Evolutionary conservation across 2,888 invertebrate genomes (phyloP).

Genomic region (Acleris sparsana): DNA sequence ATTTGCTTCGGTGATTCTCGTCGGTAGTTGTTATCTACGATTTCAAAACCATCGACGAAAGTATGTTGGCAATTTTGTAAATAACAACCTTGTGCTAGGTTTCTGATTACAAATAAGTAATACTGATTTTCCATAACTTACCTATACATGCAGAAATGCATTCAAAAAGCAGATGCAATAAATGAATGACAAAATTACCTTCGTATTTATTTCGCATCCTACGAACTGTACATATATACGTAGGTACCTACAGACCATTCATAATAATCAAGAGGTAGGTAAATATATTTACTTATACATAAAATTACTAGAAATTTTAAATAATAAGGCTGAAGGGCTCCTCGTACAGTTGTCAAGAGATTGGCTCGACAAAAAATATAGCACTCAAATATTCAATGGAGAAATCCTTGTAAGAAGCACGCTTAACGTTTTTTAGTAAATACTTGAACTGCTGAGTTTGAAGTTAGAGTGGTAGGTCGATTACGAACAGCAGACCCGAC

Average conservation of each 20-base stretch:
- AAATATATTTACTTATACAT: background rate
- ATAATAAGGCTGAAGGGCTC: constrained; percentile 1
- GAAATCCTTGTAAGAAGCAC: constrained; percentile 5
- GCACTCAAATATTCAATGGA: background rate
- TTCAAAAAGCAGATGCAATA: too few relatives aligned
- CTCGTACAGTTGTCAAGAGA: constrained; percentile 7
- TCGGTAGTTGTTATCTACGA: background rate
- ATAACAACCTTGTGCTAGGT: too few relatives aligned
- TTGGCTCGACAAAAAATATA: constrained; percentile 14
- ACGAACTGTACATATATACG: too few relatives aligned
- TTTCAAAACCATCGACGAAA: background rate
- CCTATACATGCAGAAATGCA: too few relatives aligned
- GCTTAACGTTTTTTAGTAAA: constrained; percentile 19
- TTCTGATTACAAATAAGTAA: too few relatives aligned
- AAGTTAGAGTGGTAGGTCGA: constrained; percentile 27
- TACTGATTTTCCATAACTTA: too few relatives aligned
- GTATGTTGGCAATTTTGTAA: too few relatives aligned
- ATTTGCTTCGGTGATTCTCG: background rate
- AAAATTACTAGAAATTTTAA: background rate
- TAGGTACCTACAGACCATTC: too few relatives aligned
- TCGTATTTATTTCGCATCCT: too few relatives aligned
- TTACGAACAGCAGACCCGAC: constrained; percentile 18
- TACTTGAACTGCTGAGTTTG: constrained; percentile 27
- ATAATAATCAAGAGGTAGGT: too few relatives aligned
- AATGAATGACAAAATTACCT: too few relatives aligned